A percentile compares a stretch with the other conserved stretches of the same genome.
Conservation (phyloP, 2,888 invertebrate genomes). For the Apotomis capreana region DNA sequence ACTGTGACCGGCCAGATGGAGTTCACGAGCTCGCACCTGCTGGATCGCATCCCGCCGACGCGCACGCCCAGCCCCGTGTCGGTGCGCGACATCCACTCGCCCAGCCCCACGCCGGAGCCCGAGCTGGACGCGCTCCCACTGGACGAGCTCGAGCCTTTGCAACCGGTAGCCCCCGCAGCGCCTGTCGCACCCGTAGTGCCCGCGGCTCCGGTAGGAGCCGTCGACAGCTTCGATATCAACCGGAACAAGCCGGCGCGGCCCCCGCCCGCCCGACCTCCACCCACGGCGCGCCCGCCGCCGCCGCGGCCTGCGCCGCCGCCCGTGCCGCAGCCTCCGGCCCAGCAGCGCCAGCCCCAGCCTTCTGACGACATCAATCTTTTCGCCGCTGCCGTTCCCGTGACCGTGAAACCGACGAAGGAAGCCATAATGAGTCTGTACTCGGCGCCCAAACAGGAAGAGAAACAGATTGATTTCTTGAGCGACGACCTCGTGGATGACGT, state of each 20-base stretch:
- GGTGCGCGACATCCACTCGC: slow-evolving; percentile 91
- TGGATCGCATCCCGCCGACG: slow-evolving; percentile 92
- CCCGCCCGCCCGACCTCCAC: slow-evolving; percentile 67
- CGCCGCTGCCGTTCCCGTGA: slow-evolving; percentile 81
- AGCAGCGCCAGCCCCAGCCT: slow-evolving; percentile 22
- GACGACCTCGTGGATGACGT: slow-evolving; percentile 80
- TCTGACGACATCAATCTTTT: slow-evolving; percentile 82
- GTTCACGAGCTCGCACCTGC: slow-evolving; percentile 91
- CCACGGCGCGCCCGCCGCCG: slow-evolving; percentile 73
- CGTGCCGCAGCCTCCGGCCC: slow-evolving; percentile 43
- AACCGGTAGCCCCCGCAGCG: slow-evolving; percentile 44
- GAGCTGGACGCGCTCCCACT: slow-evolving; percentile 71
- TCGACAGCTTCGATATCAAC: slow-evolving; percentile 69
- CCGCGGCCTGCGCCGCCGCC: slow-evolving; percentile 57
- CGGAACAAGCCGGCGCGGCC: slow-evolving; percentile 67
- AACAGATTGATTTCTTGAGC: slow-evolving; percentile 83
- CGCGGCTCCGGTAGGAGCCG: slow-evolving; percentile 1
- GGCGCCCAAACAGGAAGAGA: slow-evolving; percentile 69
- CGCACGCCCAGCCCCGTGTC: slow-evolving; percentile 94
- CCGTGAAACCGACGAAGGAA: slow-evolving; percentile 81
- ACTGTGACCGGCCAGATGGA: slow-evolving; percentile 95
- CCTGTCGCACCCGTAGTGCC: slow-evolving; percentile 56
- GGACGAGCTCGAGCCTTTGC: slow-evolving; percentile 38
- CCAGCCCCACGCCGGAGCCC: slow-evolving; percentile 91
- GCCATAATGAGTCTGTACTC: slow-evolving; percentile 84